Conservation (phyloP, 2,797 vertebrate species). For the Taenioides sp. region DNA sequence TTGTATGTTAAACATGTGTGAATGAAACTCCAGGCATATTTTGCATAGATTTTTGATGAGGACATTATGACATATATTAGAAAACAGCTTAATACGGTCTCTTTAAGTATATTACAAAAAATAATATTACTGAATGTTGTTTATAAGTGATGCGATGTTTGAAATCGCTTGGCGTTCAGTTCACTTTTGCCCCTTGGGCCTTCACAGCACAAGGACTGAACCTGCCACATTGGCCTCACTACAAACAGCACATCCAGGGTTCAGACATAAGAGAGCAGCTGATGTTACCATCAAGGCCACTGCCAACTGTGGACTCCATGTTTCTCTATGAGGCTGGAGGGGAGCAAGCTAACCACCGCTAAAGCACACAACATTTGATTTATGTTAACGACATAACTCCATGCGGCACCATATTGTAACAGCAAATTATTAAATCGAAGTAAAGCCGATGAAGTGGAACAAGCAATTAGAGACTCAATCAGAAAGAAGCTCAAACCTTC, state of each 20-base stretch:
- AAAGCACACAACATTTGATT: constrained; percentile 9
- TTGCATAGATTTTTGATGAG: too few species aligned
- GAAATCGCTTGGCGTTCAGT: background rate
- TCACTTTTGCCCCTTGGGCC: constrained; percentile 2
- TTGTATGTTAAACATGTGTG: too few species aligned
- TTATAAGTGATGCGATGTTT: background rate
- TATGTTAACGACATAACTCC: constrained; percentile 19
- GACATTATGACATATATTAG: too few species aligned
- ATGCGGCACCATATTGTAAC: constrained; percentile 34
- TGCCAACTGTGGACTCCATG: background rate
- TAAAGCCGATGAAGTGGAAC: constrained; percentile 54
- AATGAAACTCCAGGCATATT: too few species aligned
- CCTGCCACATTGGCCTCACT: constrained; percentile 24
- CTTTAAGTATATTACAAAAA: too few species aligned
- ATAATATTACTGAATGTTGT: too few species aligned
- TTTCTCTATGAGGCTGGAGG: constrained; percentile 14
- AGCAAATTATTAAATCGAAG: constrained; percentile 42
- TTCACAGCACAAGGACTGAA: constrained; percentile 14
- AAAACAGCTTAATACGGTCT: too few species aligned
- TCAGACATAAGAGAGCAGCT: constrained; percentile 21
- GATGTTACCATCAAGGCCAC: constrained; percentile 32
- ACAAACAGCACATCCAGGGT: constrained; percentile 27
- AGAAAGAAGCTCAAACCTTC: constrained; percentile 37
- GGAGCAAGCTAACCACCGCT: background rate
- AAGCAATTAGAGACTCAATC: constrained; percentile 58